Percentiles rank a stretch among this genome's conserved stretches.
Conservation (phyloP, 2,888 invertebrate species). For the Scaptomyza polygonia region DNA sequence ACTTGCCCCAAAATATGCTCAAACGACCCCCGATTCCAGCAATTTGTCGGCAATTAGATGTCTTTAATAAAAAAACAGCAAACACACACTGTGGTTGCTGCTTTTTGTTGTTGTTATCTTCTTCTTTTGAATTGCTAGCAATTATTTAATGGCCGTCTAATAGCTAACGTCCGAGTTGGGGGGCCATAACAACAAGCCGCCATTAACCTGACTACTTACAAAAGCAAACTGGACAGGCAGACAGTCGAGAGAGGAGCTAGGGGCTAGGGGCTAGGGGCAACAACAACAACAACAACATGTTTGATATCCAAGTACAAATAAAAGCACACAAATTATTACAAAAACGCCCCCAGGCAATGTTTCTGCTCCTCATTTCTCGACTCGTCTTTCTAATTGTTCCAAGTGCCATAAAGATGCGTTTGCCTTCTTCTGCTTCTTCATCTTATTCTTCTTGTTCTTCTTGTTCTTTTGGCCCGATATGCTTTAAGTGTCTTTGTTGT, state of each 20-base stretch:
- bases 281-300: constrained; percentile 31
- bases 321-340: constrained; percentile 75
- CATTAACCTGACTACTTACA: constrained; percentile 57
- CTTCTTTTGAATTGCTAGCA: constrained; percentile 75
- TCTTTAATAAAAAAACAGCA: constrained; percentile 49
- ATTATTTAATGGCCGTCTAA: constrained; percentile 78
- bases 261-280: not conserved
- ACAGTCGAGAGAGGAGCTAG: not conserved
- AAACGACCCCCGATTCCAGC: constrained; percentile 36
- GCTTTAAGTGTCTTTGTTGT: constrained; percentile 56
- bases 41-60: constrained; percentile 72
- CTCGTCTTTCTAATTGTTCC: constrained; percentile 67
- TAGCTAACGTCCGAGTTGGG: constrained; percentile 75
- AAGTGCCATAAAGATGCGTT: constrained; percentile 74
- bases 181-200: constrained; percentile 63
- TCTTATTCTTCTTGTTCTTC: not conserved
- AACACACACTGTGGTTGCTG: too few species aligned
- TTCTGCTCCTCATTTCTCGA: not conserved
- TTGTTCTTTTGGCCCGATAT: not conserved
- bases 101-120: constrained; percentile 35
- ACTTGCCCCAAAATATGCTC: constrained; percentile 31
- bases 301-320: constrained; percentile 67
- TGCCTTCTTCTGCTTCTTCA: not conserved
- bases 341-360: constrained; percentile 39
- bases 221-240: constrained; percentile 46